Evolutionary conservation across 2,888 invertebrate genomes (phyloP), one percentile per base, ranked within the genome.

Genomic region (Mongoloraphidia duomilia): DNA sequence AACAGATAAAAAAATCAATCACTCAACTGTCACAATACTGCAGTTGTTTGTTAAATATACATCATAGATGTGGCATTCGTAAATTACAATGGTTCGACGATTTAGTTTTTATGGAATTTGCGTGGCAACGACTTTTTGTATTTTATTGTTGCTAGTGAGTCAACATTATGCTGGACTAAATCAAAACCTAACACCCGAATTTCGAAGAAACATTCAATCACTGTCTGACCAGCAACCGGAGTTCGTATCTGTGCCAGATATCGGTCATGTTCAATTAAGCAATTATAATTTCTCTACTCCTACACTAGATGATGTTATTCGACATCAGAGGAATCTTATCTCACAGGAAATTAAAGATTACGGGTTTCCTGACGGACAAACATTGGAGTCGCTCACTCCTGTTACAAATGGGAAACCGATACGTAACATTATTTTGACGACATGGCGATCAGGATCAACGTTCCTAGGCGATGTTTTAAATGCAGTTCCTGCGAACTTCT

Each of bases 401-500:
- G 82, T 82, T 57, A 72, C 76, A 39, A 78, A 77, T 40, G 89
- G 89, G 11, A 73, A 70, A 50, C 90, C 90, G 5, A 63, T 87
- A 50, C 74, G 84, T 54, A 88, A 82, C 64, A 66, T 91, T 43
- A 80, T 92, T 55, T 69, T 90, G 52, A 87, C 90, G n/a, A 88
- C 88, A 11, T 92, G 91, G 89, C 75, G 92, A 57, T 88, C 89
- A 5, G 92, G 92, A 8, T 90, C 91, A 14, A 91, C 91, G 36
- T 92, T 92, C 65, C 73, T 92, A 46, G 91, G 90, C 47, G 90
- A 90, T 61, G 77, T 90, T 41, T 65, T 91, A 43, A 87, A 87
- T 64, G 76, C 88, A 33, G 78, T 89, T 63, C 90, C 91, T 13
- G 89, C 81, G 34, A 91, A 84, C 65, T 92, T 77, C 67, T 92